A percentile compares a stretch with the other conserved stretches of the same genome.
phyloP scores from a whole-genome alignment of 2,113 vertebrate genomes.

The Halcyon senegalensis region DNA sequence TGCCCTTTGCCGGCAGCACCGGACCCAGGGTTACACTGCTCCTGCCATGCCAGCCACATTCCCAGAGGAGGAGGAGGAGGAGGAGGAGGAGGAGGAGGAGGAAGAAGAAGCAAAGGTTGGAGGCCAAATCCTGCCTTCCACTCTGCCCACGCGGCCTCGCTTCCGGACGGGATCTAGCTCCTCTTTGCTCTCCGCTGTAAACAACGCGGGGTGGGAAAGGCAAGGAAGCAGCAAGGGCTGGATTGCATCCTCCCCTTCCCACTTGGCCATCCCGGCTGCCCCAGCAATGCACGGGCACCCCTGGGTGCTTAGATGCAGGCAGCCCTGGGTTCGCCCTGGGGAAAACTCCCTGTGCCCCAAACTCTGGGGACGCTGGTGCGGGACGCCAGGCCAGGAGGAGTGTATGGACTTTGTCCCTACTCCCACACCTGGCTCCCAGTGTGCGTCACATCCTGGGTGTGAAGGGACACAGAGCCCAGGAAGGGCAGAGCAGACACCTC shows the following conservation, averaged over 20 bases:
- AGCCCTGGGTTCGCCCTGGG: not conserved
- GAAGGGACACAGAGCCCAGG: not conserved
- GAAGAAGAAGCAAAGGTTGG: conserved; percentile 19
- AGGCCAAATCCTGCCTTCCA: conserved; percentile 55
- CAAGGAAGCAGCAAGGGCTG: not conserved
- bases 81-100: conserved; percentile 24
- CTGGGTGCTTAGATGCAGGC: rapidly evolving
- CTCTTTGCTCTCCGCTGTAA: not conserved
- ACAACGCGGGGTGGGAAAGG: not conserved
- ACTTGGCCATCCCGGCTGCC: not conserved
- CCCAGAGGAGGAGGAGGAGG: not conserved
- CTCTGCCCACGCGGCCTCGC: conserved; percentile 51
- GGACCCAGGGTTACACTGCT: not conserved
- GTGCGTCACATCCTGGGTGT: not conserved
- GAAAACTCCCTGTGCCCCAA: not conserved
- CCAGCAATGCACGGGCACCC: not conserved
- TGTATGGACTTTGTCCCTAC: not conserved
- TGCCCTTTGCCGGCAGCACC: not conserved
- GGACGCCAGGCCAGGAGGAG: not conserved
- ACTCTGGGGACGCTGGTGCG: rapidly evolving
- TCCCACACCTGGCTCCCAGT: not conserved
- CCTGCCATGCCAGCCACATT: not conserved
- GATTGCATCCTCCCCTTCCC: not conserved
- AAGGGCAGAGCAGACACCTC: not conserved
- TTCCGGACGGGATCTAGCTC: conserved; percentile 36